These are phyloP conservation scores for Onthophagus sagittarius DNA, from an alignment of 2,888 invertebrate species.

Conservation along the genomic window DNA sequence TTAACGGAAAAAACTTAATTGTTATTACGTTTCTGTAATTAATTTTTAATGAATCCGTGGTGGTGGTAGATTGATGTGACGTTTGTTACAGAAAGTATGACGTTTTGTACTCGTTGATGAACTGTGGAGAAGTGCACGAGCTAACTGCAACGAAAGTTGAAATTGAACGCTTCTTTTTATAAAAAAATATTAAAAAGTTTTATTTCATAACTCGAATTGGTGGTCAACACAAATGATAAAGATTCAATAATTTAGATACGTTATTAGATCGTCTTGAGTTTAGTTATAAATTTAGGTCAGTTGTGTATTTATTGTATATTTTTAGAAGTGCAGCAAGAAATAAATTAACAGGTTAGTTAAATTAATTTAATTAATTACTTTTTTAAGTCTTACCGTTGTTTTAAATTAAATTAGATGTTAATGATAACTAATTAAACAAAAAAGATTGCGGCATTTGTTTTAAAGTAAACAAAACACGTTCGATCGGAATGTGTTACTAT, in stretches of 20 bases:
- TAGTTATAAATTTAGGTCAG: constrained; percentile 8
- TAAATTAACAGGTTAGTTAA: background rate
- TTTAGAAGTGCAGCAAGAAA: background rate
- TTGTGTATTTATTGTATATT: background rate
- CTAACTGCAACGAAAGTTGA: background rate
- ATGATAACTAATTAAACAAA: too few relatives aligned
- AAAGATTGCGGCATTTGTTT: background rate
- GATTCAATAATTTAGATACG: background rate
- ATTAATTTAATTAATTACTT: background rate
- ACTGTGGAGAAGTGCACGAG: background rate
- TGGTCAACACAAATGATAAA: background rate
- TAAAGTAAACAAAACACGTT: background rate
- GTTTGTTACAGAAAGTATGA: background rate
- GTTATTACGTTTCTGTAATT: too few relatives aligned
- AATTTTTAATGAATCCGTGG: too few relatives aligned
- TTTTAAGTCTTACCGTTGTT: background rate
- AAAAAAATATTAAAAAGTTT: background rate
- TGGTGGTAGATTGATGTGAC: background rate
- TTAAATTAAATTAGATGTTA: too few relatives aligned
- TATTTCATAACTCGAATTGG: background rate
- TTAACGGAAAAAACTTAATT: too few relatives aligned
- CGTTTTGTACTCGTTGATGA: background rate
- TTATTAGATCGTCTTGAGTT: background rate
- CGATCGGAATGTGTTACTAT: background rate
- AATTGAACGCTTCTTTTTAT: background rate